Evolutionary conservation across 1,140 invertebrate genomes (phyloP).

Genomic region (Carposina sasakii): DNA sequence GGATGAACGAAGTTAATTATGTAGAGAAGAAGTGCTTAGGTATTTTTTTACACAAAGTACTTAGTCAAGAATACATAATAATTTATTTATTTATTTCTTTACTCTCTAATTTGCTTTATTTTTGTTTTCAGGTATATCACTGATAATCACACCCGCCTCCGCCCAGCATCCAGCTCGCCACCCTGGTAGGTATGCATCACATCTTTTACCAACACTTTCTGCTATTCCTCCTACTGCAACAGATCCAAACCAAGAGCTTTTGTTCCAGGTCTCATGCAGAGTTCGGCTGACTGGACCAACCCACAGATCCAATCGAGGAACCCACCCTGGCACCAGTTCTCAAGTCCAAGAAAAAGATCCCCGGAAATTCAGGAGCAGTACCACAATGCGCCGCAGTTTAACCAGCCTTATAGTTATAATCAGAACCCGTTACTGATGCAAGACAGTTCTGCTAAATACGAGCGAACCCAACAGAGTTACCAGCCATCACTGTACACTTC

Average conservation of each 20-base stretch:
- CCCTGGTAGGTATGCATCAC: conserved; percentile 70
- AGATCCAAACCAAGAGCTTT: not conserved
- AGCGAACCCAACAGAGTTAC: no score
- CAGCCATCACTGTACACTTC: no score
- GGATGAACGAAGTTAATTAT: no score
- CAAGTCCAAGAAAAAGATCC: conserved; percentile 52
- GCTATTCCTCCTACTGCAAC: not conserved
- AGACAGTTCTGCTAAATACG: no score
- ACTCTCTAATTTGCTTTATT: not conserved
- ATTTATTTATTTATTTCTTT: not conserved
- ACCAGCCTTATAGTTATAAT: conserved; percentile 23
- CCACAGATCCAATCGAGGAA: conserved; percentile 42
- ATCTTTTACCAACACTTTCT: conserved; percentile 17
- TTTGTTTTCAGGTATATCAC: conserved; percentile 45
- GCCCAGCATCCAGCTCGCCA: conserved; percentile 47
- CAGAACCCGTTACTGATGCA: conserved; percentile 24
- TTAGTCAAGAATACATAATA: no score
- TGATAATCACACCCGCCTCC: conserved; percentile 24
- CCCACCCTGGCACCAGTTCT: conserved; percentile 55
- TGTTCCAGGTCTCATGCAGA: conserved; percentile 47
- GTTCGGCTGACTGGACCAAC: conserved; percentile 35
- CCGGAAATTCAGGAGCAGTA: conserved; percentile 28
- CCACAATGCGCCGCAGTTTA: conserved; percentile 18
- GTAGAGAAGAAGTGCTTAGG: no score
- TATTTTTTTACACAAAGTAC: no score